Base-by-base conservation (phyloP, 2,888 invertebrate genomes). In the Dolomedes plantarius region DNA sequence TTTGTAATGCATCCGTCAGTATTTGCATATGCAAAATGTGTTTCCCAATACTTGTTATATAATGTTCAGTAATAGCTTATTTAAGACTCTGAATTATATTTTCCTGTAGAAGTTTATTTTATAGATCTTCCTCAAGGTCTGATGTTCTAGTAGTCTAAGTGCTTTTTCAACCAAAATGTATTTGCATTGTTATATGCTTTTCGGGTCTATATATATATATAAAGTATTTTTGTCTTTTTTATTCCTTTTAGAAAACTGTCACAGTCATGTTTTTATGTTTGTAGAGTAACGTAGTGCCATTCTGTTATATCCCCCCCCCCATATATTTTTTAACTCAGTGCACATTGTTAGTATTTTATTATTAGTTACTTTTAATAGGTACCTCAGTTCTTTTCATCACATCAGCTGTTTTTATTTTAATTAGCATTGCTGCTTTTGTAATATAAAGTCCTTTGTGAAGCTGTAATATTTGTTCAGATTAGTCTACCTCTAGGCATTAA, bases 221-320 rank as follows among this genome's bases (percentile, higher is more conserved):
- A 23, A 50, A 71, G 64, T 65, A 73, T 80, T 72, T 80, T 80
- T 77, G 46, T 80, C 62, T 28, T 67, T 65, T 75, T 56, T 69
- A 69, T 65, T 78, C 62, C 56, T 28, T 71, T 67, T 36, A 56
- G 56, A 23, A 23, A 23, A 64, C 64, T 71, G 50, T 71, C 71
- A 69, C 68, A 69, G 67, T 64, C 69, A 69, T 82, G 71, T 85
- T 73, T 85, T 85, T 83, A 65, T 77, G 19, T 72, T 50, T 71
- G 77, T 85, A 77, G 73, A 75, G 41, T 56, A 56, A 68, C 36
- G 50, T 85, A 85, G 77, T 85, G 83, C 83, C 83, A 85, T 83
- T 85, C 76, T 77, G 46, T 83, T 76, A n/a, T n/a, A 46, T 77
- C 73, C 50, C 67, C 77, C 65, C 69, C 67, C 62, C 81, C 64